Evolutionary conservation across 2,888 invertebrate genomes (phyloP).

Genomic region (Laothoe populi): DNA sequence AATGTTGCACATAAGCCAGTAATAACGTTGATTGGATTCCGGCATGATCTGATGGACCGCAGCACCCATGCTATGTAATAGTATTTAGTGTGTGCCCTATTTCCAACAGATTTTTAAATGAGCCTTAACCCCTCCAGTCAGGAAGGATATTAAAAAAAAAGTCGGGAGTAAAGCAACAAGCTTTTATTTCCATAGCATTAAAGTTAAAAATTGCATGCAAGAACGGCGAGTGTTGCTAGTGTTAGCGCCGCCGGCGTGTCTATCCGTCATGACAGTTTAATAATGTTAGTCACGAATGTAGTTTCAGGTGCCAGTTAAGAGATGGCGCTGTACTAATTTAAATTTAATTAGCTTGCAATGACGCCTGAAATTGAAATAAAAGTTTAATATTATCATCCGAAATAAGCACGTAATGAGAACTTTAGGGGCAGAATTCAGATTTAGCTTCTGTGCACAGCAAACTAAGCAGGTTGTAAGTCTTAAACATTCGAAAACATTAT

Average conservation of each 20-base stretch:
- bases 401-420: neutral
- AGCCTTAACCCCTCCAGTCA: too few relatives aligned
- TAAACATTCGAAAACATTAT: neutral
- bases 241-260: too few relatives aligned
- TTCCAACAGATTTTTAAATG: neutral
- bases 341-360: too few relatives aligned
- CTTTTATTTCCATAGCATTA: too few relatives aligned
- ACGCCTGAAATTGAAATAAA: neutral
- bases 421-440: neutral
- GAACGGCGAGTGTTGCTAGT: too few relatives aligned
- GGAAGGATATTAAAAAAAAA: too few relatives aligned
- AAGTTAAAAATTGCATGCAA: too few relatives aligned
- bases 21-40: constrained; percentile 3
- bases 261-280: too few relatives aligned
- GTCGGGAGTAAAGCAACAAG: too few relatives aligned
- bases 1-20: constrained; percentile 3
- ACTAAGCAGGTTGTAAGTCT: neutral
- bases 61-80: neutral
- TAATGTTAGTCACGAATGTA: neutral
- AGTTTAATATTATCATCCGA: neutral
- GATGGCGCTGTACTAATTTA: constrained; percentile 4
- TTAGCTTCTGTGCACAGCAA: neutral
- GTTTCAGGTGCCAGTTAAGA: neutral
- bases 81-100: neutral
- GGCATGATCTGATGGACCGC: neutral